Evolutionary conservation across 2,888 invertebrate genomes (phyloP).

Genomic region (Brenthis daphne): DNA sequence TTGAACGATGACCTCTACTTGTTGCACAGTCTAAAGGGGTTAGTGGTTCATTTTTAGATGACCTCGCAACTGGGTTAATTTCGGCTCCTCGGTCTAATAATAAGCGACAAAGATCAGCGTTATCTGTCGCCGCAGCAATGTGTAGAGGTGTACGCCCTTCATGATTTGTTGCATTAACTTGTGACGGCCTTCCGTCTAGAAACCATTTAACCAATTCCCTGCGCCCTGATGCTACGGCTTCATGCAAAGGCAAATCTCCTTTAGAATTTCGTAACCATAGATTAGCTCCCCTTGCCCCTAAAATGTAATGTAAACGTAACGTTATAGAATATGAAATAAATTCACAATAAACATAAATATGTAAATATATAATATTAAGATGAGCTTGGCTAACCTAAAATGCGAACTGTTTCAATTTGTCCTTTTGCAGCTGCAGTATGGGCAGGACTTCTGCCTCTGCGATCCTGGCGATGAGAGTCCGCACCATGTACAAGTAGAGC

Average conservation of each 20-base stretch:
- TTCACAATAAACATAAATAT: slow-evolving; percentile 32
- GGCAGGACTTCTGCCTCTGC: slow-evolving; percentile 95
- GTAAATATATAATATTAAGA: background rate
- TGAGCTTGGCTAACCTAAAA: slow-evolving; percentile 74
- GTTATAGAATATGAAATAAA: background rate
- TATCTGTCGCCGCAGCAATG: slow-evolving; percentile 96
- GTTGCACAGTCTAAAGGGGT: slow-evolving; percentile 96
- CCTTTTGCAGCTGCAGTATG: slow-evolving; percentile 98
- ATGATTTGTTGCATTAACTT: slow-evolving; percentile 93
- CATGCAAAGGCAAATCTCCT: slow-evolving; percentile 97
- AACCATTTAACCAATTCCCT: slow-evolving; percentile 95
- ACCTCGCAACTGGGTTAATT: slow-evolving; percentile 91
- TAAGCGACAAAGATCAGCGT: slow-evolving; percentile 95
- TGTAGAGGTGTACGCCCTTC: slow-evolving; percentile 97
- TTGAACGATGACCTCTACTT: slow-evolving; percentile 92
- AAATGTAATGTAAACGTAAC: too few relatives aligned
- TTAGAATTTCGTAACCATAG: slow-evolving; percentile 95
- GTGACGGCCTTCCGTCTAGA: slow-evolving; percentile 90
- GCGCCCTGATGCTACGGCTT: slow-evolving; percentile 96
- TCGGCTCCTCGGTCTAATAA: slow-evolving; percentile 92
- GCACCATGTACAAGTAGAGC: slow-evolving; percentile 94
- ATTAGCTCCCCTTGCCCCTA: slow-evolving; percentile 87
- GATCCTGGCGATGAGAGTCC: slow-evolving; percentile 95
- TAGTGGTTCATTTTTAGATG: slow-evolving; percentile 91
- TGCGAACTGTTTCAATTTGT: slow-evolving; percentile 92